Evolutionary conservation across 2,888 invertebrate genomes (phyloP), one percentile per base, ranked within the genome.

Genomic region (Dromius quadrimaculatus): DNA sequence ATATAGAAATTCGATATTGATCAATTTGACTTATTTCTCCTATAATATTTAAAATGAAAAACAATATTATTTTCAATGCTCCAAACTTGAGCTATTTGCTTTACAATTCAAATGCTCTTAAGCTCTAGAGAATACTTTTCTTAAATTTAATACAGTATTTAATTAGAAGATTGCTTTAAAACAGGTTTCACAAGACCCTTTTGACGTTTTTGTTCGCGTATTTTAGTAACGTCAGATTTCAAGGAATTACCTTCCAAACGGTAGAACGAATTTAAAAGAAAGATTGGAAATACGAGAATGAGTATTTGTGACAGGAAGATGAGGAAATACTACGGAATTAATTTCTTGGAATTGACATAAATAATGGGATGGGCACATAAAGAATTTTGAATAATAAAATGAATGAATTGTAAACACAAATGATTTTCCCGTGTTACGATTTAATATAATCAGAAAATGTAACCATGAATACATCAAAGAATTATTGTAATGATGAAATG

Each of bases 91-190:
- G 38, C 13, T 23, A 20, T 47, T 20, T 11, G 22, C 23, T 47
- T 47, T 47, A 47, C 47, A 47, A 47, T 19, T 47, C 20, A 47
- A 47, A 47, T 47, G 22, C 23, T 47, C 23, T 47, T 47, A 22
- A 47, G 9, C 43, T 19, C 19, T 45, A 45, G 9, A 45, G 15
- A 45, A 45, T 47, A 47, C 47, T 47, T 23, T 11, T 47, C 19
- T 47, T n/a, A n/a, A n/a, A n/a, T n/a, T n/a, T n/a, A 47, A 47
- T 47, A 47, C 47, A 47, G n/a, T 47, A 23, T 22, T 47, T 47
- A 47, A 47, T 47, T 47, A 47, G 23, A 11, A 47, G 47, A 47
- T 20, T 19, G 47, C 38, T 47, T 23, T 9, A 23, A 47, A 47
- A 47, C 47, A 22, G 47, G 22, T 47, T 47, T 47, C 20, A 47